phyloP scores from a whole-genome alignment of 2,888 invertebrate species.

The Cristatella mucedo region DNA sequence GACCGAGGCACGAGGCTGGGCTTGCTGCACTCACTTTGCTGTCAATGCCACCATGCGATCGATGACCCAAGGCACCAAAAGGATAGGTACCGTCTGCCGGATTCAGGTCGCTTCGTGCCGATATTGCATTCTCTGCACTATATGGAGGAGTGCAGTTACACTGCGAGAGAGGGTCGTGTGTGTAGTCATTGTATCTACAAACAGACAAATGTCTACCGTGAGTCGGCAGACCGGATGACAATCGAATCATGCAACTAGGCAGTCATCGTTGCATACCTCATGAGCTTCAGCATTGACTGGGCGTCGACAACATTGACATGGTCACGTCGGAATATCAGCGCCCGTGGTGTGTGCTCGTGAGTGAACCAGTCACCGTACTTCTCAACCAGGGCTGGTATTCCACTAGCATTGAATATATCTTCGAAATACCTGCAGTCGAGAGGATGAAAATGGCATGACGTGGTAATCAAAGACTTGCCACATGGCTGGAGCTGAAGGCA shows the following conservation, averaged over 20 bases:
- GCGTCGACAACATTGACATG: constrained; percentile 45
- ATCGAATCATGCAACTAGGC: neutral
- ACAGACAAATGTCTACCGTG: no score
- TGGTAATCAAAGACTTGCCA: no score
- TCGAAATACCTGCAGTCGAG: constrained; percentile 45
- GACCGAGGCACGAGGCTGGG: no score
- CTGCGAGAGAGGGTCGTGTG: constrained; percentile 49
- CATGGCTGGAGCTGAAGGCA: no score
- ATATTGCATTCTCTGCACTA: constrained; percentile 55
- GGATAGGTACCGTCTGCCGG: constrained; percentile 54
- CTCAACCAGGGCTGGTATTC: constrained; percentile 44
- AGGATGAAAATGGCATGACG: no score
- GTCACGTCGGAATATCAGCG: constrained; percentile 49
- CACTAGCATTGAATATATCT: constrained; percentile 49
- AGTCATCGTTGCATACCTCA: constrained; percentile 33
- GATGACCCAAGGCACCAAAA: constrained; percentile 51
- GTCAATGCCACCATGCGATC: constrained; percentile 54
- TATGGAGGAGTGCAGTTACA: constrained; percentile 55
- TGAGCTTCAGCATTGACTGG: constrained; percentile 45
- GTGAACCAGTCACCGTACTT: constrained; percentile 48
- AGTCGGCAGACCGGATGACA: neutral
- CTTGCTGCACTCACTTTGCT: constrained; percentile 44
- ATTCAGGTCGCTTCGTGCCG: constrained; percentile 56
- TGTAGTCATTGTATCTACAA: constrained; percentile 52
- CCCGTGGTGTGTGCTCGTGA: constrained; percentile 49